Percentiles rank a stretch among this genome's conserved stretches.
These are phyloP conservation scores for Psittacula echo DNA, from an alignment of 2,797 vertebrate genomes.

Conservation along the genomic window DNA sequence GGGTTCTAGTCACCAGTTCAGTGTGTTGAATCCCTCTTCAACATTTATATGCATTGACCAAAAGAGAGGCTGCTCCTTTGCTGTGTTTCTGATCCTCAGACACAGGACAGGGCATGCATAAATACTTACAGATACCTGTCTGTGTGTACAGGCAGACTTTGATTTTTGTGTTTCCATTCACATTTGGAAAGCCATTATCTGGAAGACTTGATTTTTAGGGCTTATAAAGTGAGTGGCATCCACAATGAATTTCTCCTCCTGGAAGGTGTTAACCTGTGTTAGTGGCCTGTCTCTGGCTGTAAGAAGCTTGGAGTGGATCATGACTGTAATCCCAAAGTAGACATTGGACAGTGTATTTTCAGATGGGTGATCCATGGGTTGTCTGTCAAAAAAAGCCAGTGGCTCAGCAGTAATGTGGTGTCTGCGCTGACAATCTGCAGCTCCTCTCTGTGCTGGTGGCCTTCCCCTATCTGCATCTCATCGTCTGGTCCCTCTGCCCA, in stretches of 20 bases:
- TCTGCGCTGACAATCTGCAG: neutral
- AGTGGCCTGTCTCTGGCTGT: neutral
- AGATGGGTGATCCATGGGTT: neutral
- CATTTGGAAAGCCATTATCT: neutral
- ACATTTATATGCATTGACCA: neutral
- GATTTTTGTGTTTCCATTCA: neutral
- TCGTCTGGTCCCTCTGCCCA: neutral
- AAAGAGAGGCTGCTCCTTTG: neutral
- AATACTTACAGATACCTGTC: neutral
- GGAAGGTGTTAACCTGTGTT: neutral
- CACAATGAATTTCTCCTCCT: neutral
- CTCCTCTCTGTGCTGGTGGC: neutral
- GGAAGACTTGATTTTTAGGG: neutral
- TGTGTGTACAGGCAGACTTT: neutral
- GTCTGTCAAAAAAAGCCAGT: neutral
- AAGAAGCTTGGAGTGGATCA: neutral
- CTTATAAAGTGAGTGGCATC: neutral
- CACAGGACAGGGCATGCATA: neutral
- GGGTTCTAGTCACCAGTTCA: neutral
- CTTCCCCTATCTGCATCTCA: neutral
- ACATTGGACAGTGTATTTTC: constrained; percentile 31
- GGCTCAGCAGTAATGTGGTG: neutral
- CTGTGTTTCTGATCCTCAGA: neutral
- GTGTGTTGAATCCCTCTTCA: neutral
- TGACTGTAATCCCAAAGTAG: constrained; percentile 5